These are phyloP conservation scores for Eilema griseolum DNA, from an alignment of 2,888 invertebrate genomes.

Conservation along the genomic window DNA sequence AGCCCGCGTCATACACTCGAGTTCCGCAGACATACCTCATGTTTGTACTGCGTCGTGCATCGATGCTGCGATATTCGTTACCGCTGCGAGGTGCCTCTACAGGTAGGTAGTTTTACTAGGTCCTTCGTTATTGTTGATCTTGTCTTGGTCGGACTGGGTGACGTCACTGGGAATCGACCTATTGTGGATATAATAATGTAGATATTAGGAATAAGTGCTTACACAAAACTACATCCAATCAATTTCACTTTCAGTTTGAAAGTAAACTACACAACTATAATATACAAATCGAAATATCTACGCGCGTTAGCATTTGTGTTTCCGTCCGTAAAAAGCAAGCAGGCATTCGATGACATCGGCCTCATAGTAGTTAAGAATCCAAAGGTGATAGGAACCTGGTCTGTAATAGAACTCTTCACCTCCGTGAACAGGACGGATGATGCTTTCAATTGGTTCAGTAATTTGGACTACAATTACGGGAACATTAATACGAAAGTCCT, in stretches of 20 bases:
- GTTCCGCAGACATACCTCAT: conserved; percentile 46
- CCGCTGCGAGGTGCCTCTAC: conserved; percentile 67
- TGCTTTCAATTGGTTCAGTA: conserved; percentile 62
- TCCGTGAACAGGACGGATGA: conserved; percentile 61
- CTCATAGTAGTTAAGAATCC: conserved; percentile 61
- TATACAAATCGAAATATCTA: conserved; percentile 52
- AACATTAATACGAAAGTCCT: conserved; percentile 56
- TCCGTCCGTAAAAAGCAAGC: conserved; percentile 59
- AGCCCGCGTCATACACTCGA: conserved; percentile 69
- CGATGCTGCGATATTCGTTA: conserved; percentile 65
- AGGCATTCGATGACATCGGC: conserved; percentile 71
- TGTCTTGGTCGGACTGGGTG: too few species aligned
- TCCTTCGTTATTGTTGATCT: too few species aligned
- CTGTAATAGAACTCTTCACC: conserved; percentile 44
- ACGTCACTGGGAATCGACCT: too few species aligned
- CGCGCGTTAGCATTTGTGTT: conserved; percentile 61
- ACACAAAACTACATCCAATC: background rate
- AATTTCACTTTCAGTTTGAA: conserved; percentile 59
- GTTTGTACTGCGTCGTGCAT: conserved; percentile 71
- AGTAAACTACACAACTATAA: conserved; percentile 59
- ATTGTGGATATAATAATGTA: too few species aligned
- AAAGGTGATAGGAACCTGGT: conserved; percentile 48
- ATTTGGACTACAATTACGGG: conserved; percentile 36
- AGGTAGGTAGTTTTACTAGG: conserved; percentile 48
- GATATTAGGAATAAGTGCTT: background rate